These are phyloP conservation scores for Ovis canadensis DNA, from an alignment of 2,113 vertebrate genomes.

Conservation along the genomic window DNA sequence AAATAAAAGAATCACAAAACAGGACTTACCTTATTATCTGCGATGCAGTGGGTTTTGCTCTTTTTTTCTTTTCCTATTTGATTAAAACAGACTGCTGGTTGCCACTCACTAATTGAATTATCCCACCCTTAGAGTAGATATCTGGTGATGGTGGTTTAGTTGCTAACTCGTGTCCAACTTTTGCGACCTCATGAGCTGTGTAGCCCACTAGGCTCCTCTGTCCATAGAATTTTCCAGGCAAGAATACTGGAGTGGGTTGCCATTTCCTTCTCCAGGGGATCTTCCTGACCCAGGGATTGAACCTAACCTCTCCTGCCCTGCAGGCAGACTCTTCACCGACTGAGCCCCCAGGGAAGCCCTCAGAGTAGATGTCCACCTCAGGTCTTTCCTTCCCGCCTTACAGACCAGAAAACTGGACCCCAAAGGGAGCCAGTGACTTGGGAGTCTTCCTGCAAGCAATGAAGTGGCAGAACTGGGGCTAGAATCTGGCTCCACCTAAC, in stretches of 20 bases:
- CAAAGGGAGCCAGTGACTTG: not conserved
- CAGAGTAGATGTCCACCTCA: not conserved
- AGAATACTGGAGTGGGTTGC: not conserved
- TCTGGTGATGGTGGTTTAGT: not conserved
- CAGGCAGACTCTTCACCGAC: not conserved
- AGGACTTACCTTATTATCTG: not conserved
- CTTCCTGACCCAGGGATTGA: too few species aligned
- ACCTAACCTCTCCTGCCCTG: too few species aligned
- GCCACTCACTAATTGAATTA: not conserved
- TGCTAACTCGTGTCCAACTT: not conserved
- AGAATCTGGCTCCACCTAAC: not conserved
- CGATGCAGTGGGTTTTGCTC: not conserved
- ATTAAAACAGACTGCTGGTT: not conserved
- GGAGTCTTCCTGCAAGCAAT: not conserved
- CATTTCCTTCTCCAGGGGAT: too few species aligned
- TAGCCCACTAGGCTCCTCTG: not conserved
- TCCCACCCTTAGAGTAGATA: not conserved
- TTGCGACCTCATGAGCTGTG: not conserved
- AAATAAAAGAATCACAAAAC: not conserved
- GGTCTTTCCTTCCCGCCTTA: not conserved
- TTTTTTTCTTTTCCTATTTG: not conserved
- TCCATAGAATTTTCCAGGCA: not conserved
- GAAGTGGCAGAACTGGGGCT: not conserved
- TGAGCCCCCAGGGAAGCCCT: not conserved
- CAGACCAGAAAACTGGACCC: not conserved